Evolutionary conservation across 1,140 invertebrate species (phyloP), one percentile per base, ranked within the genome.

Genomic region (Drosophila obscura): DNA sequence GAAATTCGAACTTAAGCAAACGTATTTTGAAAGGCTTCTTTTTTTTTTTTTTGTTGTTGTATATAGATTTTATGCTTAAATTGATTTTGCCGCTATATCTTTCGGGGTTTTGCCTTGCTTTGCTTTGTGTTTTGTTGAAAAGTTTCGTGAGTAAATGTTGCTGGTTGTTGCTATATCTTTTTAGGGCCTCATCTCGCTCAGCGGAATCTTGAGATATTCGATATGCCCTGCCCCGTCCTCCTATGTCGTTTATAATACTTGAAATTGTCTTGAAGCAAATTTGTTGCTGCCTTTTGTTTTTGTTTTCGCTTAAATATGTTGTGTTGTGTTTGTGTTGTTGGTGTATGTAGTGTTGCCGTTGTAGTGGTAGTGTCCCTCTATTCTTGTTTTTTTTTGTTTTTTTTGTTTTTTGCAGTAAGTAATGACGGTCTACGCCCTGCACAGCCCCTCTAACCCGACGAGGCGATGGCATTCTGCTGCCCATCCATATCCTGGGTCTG

Each of bases 401-500:
- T 51, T 43, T 16, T 67, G 31, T 60, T 26, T 48, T 24, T 48
- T 60, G 63, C 55, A 49, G 26, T 61, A 41, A 53, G 57, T 45
- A 52, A 60, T 51, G 59, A 68, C 55, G 62, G 60, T 63, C 62
- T 58, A 68, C 65, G 72, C 63, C 48, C 51, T 39, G 62, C 59
- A 73, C 57, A 60, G 68, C 35, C 57, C 58, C 43, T 45, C 45
- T 91, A 91, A 73, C 90, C 90, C 9, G 90, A 91, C 31, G 84
- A 91, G 46, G 88, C 90, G 69, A 91, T 91, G 39, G 76, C 67
- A 62, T 65, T 88, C 69, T 81, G 77, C 64, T 79, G 76, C 4
- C 81, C 80, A 31, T 91, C 90, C 53, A 80, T 53, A 49, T 81
- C 67, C 76, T 80, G 77, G 49, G 83, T 59, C 63, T 91, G 89